phyloP scores from a whole-genome alignment of 2,113 vertebrate species.

The Pongo pygmaeus region DNA sequence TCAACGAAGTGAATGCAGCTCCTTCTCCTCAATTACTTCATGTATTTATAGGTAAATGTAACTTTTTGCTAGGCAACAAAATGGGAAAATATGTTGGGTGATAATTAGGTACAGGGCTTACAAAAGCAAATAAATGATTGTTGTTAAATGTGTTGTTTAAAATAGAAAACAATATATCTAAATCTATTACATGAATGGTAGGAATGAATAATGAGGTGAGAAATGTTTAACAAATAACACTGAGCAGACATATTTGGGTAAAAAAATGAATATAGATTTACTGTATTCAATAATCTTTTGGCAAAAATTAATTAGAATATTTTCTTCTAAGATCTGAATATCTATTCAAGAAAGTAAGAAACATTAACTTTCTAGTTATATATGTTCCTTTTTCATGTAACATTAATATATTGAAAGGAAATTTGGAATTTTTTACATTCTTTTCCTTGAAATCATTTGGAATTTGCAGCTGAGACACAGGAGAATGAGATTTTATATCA shows the following conservation, averaged over 20 bases:
- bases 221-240: not conserved
- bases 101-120: not conserved
- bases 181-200: not conserved
- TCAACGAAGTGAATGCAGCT: not conserved
- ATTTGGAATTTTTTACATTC: not conserved
- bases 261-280: constrained; percentile 15
- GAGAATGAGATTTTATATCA: not conserved
- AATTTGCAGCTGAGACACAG: not conserved
- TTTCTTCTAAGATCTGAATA: not conserved
- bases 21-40: not conserved
- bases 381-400: not conserved
- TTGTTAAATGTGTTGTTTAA: not conserved
- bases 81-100: not conserved
- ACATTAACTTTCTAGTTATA: not conserved
- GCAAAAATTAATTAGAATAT: constrained; percentile 14
- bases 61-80: constrained; percentile 19
- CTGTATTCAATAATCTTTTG: not conserved
- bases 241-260: not conserved
- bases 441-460: not conserved
- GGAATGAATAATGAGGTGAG: not conserved
- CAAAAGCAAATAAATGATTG: not conserved
- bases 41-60: not conserved
- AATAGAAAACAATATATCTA: not conserved
- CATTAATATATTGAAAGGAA: not conserved
- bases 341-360: constrained; percentile 13